Evolutionary conservation across 2,113 vertebrate genomes (phyloP).

Genomic region (Larimichthys polyactis): DNA sequence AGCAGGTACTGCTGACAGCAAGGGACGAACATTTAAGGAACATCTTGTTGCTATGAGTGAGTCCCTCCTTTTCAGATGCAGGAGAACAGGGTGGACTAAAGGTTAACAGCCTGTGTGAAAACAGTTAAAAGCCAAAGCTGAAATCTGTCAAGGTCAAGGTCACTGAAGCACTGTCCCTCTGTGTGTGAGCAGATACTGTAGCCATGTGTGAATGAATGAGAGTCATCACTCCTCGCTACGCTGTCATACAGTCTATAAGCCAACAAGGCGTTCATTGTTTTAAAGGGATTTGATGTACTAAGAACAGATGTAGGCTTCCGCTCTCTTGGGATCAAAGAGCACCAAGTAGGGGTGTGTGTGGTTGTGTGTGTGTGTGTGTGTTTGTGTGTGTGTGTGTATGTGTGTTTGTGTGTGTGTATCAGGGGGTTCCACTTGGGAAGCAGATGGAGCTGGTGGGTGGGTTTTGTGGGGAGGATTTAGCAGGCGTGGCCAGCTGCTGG

Average conservation of each 20-base stretch:
- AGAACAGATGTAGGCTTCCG: slow-evolving; percentile 75
- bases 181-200: neutral
- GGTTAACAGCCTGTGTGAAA: neutral
- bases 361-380: neutral
- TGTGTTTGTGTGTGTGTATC: slow-evolving; percentile 3
- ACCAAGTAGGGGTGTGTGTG: slow-evolving; percentile 15
- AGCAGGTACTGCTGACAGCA: neutral
- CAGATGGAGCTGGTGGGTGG: slow-evolving; percentile 80
- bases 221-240: slow-evolving; percentile 38
- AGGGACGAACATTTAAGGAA: neutral
- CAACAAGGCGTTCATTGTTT: slow-evolving; percentile 72
- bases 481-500: slow-evolving; percentile 77
- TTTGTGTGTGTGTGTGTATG: neutral
- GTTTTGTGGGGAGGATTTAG: slow-evolving; percentile 70
- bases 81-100: neutral
- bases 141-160: slow-evolving; percentile 30
- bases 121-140: neutral
- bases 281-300: slow-evolving; percentile 51
- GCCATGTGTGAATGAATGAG: neutral
- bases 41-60: neutral
- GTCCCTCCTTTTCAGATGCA: neutral
- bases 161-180: neutral
- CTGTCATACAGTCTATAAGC: slow-evolving; percentile 46
- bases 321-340: slow-evolving; percentile 69
- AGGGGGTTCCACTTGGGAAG: slow-evolving; percentile 60